Percentiles rank a stretch among this genome's conserved stretches.
phyloP scores from a whole-genome alignment of 2,888 invertebrate genomes.

The Idaea straminata region DNA sequence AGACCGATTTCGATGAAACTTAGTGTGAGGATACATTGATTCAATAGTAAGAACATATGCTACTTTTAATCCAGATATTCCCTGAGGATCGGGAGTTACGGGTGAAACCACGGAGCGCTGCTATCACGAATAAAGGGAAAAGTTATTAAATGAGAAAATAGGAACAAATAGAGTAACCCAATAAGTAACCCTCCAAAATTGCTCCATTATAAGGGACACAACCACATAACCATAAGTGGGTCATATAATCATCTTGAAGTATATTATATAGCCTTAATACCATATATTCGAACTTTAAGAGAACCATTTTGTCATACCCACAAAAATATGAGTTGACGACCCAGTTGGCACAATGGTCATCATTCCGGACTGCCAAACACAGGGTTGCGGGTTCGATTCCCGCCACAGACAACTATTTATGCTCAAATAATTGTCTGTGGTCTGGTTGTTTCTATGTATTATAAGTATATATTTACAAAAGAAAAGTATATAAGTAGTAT shows the following conservation, averaged over 20 bases:
- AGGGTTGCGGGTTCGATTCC: too few species aligned
- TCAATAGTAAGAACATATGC: neutral
- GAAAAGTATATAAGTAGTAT: too few species aligned
- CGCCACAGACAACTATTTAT: too few species aligned
- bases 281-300: neutral
- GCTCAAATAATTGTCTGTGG: too few species aligned
- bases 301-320: neutral
- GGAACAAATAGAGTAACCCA: neutral
- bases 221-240: neutral
- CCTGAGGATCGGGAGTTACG: neutral
- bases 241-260: neutral
- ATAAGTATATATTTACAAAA: too few species aligned
- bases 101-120: neutral
- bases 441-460: too few species aligned
- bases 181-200: neutral
- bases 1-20: too few species aligned
- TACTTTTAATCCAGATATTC: neutral
- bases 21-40: too few species aligned
- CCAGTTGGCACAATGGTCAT: too few species aligned
- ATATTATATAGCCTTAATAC: neutral
- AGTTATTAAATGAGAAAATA: neutral
- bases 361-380: too few species aligned
- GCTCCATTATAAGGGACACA: neutral
- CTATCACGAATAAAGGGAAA: neutral
- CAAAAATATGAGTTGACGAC: too few species aligned